phyloP scores from a whole-genome alignment of 1,140 invertebrate species.

The Wiebesia pumilae region DNA sequence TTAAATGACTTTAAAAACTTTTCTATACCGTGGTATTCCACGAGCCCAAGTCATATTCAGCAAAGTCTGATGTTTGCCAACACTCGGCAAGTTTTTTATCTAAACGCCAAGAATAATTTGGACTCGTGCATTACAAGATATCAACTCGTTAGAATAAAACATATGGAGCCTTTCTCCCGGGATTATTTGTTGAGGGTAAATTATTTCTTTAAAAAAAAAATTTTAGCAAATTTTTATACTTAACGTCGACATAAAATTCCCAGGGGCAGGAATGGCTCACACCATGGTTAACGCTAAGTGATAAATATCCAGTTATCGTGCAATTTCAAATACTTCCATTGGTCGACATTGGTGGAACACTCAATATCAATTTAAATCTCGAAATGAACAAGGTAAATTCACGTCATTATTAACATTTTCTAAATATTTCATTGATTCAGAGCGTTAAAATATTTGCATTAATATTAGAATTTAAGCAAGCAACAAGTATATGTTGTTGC shows the following conservation, averaged over 20 bases:
- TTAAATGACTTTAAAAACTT: constrained; percentile 52
- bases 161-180: constrained; percentile 74
- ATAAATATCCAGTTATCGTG: constrained; percentile 70
- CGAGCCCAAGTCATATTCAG: constrained; percentile 26
- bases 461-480: constrained; percentile 66
- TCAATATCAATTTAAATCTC: constrained; percentile 72
- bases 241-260: not conserved
- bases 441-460: constrained; percentile 7
- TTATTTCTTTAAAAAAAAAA: not conserved
- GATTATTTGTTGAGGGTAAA: constrained; percentile 74
- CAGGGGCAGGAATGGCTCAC: constrained; percentile 75
- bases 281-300: constrained; percentile 73
- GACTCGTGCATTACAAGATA: constrained; percentile 71
- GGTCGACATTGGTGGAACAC: constrained; percentile 77
- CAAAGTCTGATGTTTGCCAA: not conserved
- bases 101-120: constrained; percentile 55
- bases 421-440: not conserved
- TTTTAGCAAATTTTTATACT: not conserved
- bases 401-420: constrained; percentile 1
- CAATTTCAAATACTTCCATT: constrained; percentile 75
- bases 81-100: not conserved
- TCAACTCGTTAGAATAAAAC: constrained; percentile 74
- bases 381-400: constrained; percentile 65
- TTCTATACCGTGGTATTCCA: constrained; percentile 29
- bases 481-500: constrained; percentile 67